Base-by-base conservation (phyloP, 2,113 vertebrate species). In the Hiodon tergisus region DNA sequence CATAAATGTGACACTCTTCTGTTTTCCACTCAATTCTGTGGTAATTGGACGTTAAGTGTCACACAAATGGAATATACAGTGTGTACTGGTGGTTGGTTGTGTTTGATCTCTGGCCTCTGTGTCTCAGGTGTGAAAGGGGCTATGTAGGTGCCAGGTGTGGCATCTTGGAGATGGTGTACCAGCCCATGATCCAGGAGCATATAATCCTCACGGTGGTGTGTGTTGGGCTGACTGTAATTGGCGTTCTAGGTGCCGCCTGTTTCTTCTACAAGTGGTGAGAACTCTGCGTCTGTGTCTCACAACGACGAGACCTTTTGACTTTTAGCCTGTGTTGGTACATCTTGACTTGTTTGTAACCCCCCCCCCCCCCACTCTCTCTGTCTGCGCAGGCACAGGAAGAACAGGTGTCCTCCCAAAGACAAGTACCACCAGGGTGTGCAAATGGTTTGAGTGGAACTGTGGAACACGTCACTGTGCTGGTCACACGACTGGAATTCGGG, bases 111-210 rank as follows among this genome's bases (percentile, higher is more conserved):
- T 75, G 31, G 17, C 51, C 11, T n/a, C 46, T 72, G 10, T 67
- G 72, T 57, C n/a, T 6, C 83, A 89, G 89, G 76, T 90, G 89
- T 81, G 77, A 81, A 7, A n/a, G 0, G 0, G 89, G 85, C 14
- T 88, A 81, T 74, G 52, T 71, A 2, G 89, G 89, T 7, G 69
- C 67, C 78, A 81, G 89, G 66, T 90, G 89, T 75, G 68, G 65
- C 67, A 60, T 60, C 2, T 1, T 7, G 0, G 82, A 86, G 51
- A 52, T 84, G 0, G 79, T 84, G 11, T 3, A 61, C 0, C 17
- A 79, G 79, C 80, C 78, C 50, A 13, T 83, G 76, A 77, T 3
- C 50, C 78, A 88, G 47, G 80, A 76, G 70, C 79, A 88, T 7
- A n/a, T 77, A 6, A 61, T 77, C 55, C 76, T 77, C 54, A 77